Percentiles rank a stretch among this genome's conserved stretches.
Conservation (phyloP, 2,113 vertebrate species). For the Scomber japonicus region DNA sequence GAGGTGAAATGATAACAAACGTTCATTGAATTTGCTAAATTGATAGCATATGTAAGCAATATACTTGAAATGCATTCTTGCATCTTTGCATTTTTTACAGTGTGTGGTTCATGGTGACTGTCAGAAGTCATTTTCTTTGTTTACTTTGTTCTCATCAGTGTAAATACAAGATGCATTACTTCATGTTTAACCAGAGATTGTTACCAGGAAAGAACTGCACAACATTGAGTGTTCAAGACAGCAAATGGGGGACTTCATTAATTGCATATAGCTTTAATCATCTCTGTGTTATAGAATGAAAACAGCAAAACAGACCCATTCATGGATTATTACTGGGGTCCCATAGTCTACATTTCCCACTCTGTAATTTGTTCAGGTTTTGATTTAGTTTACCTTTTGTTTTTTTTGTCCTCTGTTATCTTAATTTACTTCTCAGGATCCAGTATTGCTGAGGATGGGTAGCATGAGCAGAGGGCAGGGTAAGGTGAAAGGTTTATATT, state of each 20-base stretch:
- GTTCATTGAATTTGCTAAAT: too few species aligned
- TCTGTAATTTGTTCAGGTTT: too few species aligned
- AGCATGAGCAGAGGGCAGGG: too few species aligned
- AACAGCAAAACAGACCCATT: background rate
- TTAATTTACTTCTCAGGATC: too few species aligned
- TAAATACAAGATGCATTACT: background rate
- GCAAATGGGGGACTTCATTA: background rate
- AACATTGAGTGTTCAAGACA: background rate
- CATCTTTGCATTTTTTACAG: too few species aligned
- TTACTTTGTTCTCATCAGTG: background rate
- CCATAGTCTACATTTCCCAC: background rate
- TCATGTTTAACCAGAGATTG: background rate
- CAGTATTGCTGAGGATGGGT: too few species aligned
- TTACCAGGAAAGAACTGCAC: background rate
- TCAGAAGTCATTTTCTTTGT: background rate
- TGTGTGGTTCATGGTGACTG: background rate
- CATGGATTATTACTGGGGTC: background rate
- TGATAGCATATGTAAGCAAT: too few species aligned
- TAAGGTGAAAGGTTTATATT: too few species aligned
- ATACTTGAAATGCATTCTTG: too few species aligned
- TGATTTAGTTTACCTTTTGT: too few species aligned
- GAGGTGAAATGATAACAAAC: too few species aligned
- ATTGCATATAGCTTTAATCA: background rate
- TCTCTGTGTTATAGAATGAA: background rate
- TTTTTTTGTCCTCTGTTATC: too few species aligned